Conservation (phyloP, 2,888 invertebrate species). For the Melinaea menophilus region DNA sequence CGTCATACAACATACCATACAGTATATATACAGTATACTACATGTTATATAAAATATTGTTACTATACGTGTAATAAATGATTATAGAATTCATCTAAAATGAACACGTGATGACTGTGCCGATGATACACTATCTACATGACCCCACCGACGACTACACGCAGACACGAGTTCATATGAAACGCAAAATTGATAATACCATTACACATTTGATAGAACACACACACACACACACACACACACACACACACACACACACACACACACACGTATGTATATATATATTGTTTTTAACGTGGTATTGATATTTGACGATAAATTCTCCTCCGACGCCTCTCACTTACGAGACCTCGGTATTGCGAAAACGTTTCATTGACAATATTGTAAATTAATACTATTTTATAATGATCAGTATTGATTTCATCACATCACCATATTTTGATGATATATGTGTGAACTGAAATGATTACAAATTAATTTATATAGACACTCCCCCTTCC, state of each 20-base stretch:
- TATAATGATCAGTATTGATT: slow-evolving; percentile 11
- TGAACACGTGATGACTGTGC: not conserved
- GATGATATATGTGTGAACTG: not conserved
- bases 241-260: not conserved
- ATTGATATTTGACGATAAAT: slow-evolving; percentile 45
- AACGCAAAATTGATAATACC: not conserved
- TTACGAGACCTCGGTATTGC: slow-evolving; percentile 42
- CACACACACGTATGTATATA: not conserved
- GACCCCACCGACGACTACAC: slow-evolving; percentile 1
- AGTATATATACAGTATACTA: too few relatives aligned
- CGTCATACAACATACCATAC: too few relatives aligned
- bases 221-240: not conserved
- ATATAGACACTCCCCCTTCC: too few relatives aligned
- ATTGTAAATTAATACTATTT: slow-evolving; percentile 1
- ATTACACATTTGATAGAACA: not conserved
- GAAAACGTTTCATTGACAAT: slow-evolving; percentile 37
- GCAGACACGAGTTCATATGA: not conserved
- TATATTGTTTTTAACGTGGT: slow-evolving; percentile 25
- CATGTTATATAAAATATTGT: too few relatives aligned
- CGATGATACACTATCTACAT: not conserved
- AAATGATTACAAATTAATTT: not conserved
- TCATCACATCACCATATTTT: slow-evolving; percentile 14
- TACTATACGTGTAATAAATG: not conserved
- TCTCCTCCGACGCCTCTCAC: slow-evolving; percentile 40
- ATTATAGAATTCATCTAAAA: not conserved